phyloP scores from a whole-genome alignment of 2,888 invertebrate genomes.

The Hirtodrosophila confusa region DNA sequence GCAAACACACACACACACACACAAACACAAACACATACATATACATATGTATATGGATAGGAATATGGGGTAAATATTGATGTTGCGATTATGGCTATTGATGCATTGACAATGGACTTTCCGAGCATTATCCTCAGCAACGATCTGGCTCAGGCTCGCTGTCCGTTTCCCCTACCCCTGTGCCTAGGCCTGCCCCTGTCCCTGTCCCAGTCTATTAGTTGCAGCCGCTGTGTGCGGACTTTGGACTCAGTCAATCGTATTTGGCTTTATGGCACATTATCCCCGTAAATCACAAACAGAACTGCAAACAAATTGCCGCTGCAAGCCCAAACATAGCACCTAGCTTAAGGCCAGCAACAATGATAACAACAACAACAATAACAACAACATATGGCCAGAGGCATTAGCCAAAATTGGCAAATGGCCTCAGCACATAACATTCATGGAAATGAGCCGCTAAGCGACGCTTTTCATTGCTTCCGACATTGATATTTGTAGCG shows the following conservation, averaged over 20 bases:
- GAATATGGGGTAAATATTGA: constrained; percentile 68
- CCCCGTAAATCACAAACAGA: constrained; percentile 82
- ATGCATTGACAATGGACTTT: constrained; percentile 68
- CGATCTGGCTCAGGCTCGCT: constrained; percentile 27
- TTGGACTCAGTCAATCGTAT: constrained; percentile 68
- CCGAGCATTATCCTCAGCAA: constrained; percentile 60
- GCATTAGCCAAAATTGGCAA: constrained; percentile 55
- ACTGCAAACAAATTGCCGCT: constrained; percentile 80
- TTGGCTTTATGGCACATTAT: constrained; percentile 81
- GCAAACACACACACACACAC: constrained; percentile 9
- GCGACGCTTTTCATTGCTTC: constrained; percentile 25
- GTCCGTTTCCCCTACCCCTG: constrained; percentile 7
- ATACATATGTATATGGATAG: constrained; percentile 12
- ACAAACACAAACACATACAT: constrained; percentile 8
- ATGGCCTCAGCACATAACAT: constrained; percentile 52
- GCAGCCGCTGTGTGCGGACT: constrained; percentile 44
- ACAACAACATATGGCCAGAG: constrained; percentile 9
- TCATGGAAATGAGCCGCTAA: constrained; percentile 15
- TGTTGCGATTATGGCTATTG: constrained; percentile 73
- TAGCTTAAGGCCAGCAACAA: constrained; percentile 40
- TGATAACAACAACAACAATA: constrained; percentile 10
- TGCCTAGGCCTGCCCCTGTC: neutral
- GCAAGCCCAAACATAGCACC: constrained; percentile 32
- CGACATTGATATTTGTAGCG: constrained; percentile 35
- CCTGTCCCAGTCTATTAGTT: constrained; percentile 46